phyloP scores from a whole-genome alignment of 1,140 invertebrate species.

The Drosophila busckii region DNA sequence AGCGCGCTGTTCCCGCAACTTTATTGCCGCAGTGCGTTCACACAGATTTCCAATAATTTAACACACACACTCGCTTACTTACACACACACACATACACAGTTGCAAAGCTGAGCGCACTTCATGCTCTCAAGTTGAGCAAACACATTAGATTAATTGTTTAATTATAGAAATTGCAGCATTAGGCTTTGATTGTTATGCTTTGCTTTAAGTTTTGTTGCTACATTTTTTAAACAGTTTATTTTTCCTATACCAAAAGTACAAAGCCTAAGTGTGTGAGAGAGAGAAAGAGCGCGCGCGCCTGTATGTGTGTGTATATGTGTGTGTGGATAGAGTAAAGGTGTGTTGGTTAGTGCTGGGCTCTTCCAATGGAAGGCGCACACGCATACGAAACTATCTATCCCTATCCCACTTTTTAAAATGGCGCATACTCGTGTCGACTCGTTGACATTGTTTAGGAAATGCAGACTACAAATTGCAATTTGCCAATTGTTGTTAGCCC shows the following conservation, averaged over 20 bases:
- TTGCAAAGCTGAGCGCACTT: slow-evolving; percentile 7
- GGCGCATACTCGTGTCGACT: slow-evolving; percentile 57
- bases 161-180: too few relatives aligned
- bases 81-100: slow-evolving; percentile 1
- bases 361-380: slow-evolving; percentile 72
- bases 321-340: background rate
- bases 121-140: slow-evolving; percentile 47
- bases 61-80: background rate
- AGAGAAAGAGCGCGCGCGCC: background rate
- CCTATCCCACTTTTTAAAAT: slow-evolving; percentile 75
- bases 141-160: slow-evolving; percentile 56
- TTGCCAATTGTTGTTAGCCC: background rate
- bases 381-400: slow-evolving; percentile 71
- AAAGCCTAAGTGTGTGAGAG: background rate
- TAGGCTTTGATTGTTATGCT: too few relatives aligned
- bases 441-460: slow-evolving; percentile 73
- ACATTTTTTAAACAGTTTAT: slow-evolving; percentile 34
- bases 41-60: background rate
- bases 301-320: background rate
- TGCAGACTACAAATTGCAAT: slow-evolving; percentile 53
- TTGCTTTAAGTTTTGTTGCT: slow-evolving; percentile 51
- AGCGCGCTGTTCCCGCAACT: too few relatives aligned
- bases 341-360: slow-evolving; percentile 16
- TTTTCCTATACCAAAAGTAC: slow-evolving; percentile 50
- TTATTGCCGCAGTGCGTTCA: slow-evolving; percentile 38